phyloP scores from a whole-genome alignment of 2,888 invertebrate genomes.

The Homarus gammarus region DNA sequence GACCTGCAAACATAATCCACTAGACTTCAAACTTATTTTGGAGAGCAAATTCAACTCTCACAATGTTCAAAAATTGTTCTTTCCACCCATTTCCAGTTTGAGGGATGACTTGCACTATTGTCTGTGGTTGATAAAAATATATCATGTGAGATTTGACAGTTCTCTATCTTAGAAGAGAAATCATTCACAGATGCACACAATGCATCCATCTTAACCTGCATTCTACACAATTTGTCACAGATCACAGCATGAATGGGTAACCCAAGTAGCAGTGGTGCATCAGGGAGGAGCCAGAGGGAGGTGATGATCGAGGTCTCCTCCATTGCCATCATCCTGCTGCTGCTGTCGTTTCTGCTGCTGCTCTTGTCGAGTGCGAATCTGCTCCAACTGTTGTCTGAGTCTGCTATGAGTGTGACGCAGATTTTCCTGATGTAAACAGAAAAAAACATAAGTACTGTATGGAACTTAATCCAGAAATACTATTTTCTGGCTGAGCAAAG shows the following conservation, averaged over 20 bases:
- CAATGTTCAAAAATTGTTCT: too few relatives aligned
- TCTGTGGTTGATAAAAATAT: too few relatives aligned
- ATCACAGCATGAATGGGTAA: constrained; percentile 16
- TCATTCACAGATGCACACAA: neutral
- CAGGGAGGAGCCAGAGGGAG: constrained; percentile 50
- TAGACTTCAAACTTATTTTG: neutral
- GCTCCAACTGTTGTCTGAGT: constrained; percentile 67
- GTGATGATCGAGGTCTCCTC: constrained; percentile 17
- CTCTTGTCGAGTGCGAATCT: constrained; percentile 51
- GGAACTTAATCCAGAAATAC: neutral
- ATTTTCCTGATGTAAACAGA: constrained; percentile 49
- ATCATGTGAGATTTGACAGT: neutral
- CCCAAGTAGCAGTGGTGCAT: neutral
- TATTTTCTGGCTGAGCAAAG: neutral
- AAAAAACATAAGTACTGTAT: neutral
- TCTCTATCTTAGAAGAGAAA: constrained; percentile 2
- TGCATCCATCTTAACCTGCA: neutral
- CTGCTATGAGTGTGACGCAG: constrained; percentile 54
- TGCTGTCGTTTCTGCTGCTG: constrained; percentile 48
- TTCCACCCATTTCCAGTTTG: too few relatives aligned
- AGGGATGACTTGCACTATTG: too few relatives aligned
- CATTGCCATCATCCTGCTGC: constrained; percentile 60
- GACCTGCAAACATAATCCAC: neutral
- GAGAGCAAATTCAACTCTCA: neutral
- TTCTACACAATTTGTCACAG: constrained; percentile 1